Conservation (phyloP, 2,113 vertebrate genomes). For the Plestiodon gilberti region DNA sequence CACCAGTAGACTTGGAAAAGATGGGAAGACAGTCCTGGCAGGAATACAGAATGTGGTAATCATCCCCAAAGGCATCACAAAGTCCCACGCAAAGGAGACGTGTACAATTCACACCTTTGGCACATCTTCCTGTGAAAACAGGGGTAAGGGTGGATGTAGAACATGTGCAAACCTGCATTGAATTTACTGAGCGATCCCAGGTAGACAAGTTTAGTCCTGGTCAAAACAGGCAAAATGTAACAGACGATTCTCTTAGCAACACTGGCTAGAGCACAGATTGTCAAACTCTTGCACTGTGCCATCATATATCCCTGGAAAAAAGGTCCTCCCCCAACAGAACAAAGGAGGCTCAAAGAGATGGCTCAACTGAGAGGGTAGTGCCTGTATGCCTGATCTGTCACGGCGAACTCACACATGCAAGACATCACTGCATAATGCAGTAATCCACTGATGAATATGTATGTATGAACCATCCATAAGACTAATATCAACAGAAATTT, state of each 20-base stretch:
- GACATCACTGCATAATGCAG: background rate
- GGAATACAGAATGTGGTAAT: conserved; percentile 39
- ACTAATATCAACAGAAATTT: background rate
- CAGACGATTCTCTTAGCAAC: conserved; percentile 18
- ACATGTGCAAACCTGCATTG: background rate
- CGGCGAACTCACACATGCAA: background rate
- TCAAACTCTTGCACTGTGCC: background rate
- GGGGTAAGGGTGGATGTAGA: background rate
- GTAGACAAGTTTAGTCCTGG: background rate
- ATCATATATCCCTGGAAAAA: background rate
- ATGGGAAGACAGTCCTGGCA: conserved; percentile 23
- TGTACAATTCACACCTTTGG: conserved; percentile 12
- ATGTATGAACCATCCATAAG: background rate
- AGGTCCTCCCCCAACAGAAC: too few species aligned
- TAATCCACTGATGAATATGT: background rate
- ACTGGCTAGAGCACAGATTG: background rate
- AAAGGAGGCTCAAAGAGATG: too few species aligned
- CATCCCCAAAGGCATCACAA: conserved; percentile 15
- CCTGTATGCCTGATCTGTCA: background rate
- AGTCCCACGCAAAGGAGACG: background rate
- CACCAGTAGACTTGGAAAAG: conserved; percentile 24
- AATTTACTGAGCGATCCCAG: background rate
- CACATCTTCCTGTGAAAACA: conserved; percentile 31
- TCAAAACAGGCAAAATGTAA: background rate
- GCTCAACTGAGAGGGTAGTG: too few species aligned